Evolutionary conservation across 2,888 invertebrate genomes (phyloP).

Genomic region (Stratiomys singularior): DNA sequence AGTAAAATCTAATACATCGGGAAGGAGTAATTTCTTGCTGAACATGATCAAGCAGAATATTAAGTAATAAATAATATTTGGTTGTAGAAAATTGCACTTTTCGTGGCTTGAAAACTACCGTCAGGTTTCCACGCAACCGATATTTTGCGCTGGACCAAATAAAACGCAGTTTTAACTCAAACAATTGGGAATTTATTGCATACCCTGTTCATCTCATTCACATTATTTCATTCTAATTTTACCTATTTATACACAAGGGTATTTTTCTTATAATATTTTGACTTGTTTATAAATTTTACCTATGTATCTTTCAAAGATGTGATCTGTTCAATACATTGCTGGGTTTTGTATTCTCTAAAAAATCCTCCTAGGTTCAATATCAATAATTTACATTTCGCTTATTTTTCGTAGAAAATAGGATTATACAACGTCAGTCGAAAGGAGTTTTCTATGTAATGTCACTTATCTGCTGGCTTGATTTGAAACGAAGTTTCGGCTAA

Average conservation of each 20-base stretch:
- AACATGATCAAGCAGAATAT: too few relatives aligned
- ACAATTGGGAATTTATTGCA: constrained; percentile 52
- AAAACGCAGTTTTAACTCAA: constrained; percentile 49
- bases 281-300: constrained; percentile 26
- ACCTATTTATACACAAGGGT: constrained; percentile 39
- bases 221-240: constrained; percentile 21
- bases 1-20: too few relatives aligned
- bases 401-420: constrained; percentile 38
- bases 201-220: constrained; percentile 49
- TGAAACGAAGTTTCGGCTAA: constrained; percentile 24
- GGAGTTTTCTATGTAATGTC: constrained; percentile 27
- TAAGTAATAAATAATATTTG: too few relatives aligned
- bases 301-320: constrained; percentile 27
- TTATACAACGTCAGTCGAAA: constrained; percentile 41
- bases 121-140: too few relatives aligned
- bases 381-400: constrained; percentile 20
- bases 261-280: constrained; percentile 12
- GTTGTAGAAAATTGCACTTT: too few relatives aligned
- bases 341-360: constrained; percentile 23
- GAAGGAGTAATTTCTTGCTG: too few relatives aligned
- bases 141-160: too few relatives aligned
- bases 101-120: too few relatives aligned
- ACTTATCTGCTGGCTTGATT: constrained; percentile 27
- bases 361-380: constrained; percentile 7
- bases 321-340: constrained; percentile 35